phyloP scores from a whole-genome alignment of 2,888 invertebrate genomes.

The Drosophila cognata region DNA sequence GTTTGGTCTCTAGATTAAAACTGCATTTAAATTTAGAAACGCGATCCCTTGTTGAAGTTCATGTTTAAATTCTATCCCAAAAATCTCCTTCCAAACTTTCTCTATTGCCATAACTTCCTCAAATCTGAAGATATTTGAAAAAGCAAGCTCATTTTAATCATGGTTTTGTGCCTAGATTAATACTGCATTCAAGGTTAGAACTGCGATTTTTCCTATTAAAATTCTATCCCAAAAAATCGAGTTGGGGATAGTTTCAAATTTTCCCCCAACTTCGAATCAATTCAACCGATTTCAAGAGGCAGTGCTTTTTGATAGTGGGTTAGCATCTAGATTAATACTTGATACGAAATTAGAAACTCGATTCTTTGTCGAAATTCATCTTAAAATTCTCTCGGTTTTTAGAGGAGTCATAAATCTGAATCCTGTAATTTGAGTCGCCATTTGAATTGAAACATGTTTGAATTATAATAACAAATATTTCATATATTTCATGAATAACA shows the following conservation, averaged over 20 bases:
- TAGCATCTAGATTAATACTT: not conserved
- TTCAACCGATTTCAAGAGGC: not conserved
- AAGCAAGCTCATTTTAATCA: not conserved
- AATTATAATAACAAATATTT: constrained; percentile 31
- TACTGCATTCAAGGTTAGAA: not conserved
- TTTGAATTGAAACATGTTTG: constrained; percentile 5
- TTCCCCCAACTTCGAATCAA: not conserved
- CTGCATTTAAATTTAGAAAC: not conserved
- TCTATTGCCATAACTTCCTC: not conserved
- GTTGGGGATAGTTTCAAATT: not conserved
- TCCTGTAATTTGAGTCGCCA: not conserved
- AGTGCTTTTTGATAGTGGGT: not conserved
- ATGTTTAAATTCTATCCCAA: not conserved
- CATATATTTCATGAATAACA: constrained; percentile 36
- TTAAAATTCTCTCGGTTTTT: not conserved
- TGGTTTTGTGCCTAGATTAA: not conserved
- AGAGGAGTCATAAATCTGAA: not conserved
- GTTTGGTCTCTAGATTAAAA: not conserved
- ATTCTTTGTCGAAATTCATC: not conserved
- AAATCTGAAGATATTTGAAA: not conserved
- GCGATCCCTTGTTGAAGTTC: not conserved
- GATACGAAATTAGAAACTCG: not conserved
- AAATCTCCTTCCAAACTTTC: not conserved
- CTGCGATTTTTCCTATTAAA: too few relatives aligned
- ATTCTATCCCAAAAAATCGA: not conserved